These are phyloP conservation scores for Hoplostethus atlanticus DNA, from an alignment of 2,797 vertebrate genomes.

Conservation along the genomic window DNA sequence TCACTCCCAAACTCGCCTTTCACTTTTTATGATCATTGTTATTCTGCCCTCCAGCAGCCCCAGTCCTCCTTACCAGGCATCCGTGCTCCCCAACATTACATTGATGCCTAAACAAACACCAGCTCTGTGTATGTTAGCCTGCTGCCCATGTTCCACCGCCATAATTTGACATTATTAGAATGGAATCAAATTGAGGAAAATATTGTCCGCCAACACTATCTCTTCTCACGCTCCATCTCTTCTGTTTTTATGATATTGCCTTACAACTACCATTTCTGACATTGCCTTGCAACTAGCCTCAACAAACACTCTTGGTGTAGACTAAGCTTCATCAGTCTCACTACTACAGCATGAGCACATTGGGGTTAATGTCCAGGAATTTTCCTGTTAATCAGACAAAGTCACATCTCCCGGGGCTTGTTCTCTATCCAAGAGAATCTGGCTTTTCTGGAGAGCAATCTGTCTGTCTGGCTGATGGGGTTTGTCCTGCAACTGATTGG, in stretches of 20 bases:
- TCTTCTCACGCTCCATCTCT: constrained; percentile 8
- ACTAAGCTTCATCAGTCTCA: constrained; percentile 31
- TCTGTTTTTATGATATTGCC: constrained; percentile 22
- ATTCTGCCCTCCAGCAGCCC: constrained; percentile 26
- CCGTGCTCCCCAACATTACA: constrained; percentile 25
- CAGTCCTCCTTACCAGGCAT: constrained; percentile 32
- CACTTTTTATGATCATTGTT: constrained; percentile 44
- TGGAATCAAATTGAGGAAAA: constrained; percentile 45
- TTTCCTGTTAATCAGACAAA: constrained; percentile 68
- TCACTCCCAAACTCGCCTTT: constrained; percentile 33
- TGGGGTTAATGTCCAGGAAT: constrained; percentile 53
- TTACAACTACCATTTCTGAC: constrained; percentile 12
- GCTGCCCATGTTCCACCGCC: constrained; percentile 34
- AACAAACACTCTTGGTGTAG: constrained; percentile 20
- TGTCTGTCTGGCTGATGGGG: constrained; percentile 57
- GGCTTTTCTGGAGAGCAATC: constrained; percentile 60
- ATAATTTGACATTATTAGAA: constrained; percentile 44
- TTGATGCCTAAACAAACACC: constrained; percentile 45
- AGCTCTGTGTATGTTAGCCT: constrained; percentile 38
- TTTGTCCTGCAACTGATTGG: constrained; percentile 66
- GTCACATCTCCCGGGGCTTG: constrained; percentile 54
- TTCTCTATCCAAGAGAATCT: constrained; percentile 64
- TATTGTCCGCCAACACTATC: constrained; percentile 26
- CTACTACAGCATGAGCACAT: constrained; percentile 31
- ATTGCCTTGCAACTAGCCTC: constrained; percentile 4